Evolutionary conservation across 2,113 vertebrate genomes (phyloP).

Genomic region (Terrapene triunguis): DNA sequence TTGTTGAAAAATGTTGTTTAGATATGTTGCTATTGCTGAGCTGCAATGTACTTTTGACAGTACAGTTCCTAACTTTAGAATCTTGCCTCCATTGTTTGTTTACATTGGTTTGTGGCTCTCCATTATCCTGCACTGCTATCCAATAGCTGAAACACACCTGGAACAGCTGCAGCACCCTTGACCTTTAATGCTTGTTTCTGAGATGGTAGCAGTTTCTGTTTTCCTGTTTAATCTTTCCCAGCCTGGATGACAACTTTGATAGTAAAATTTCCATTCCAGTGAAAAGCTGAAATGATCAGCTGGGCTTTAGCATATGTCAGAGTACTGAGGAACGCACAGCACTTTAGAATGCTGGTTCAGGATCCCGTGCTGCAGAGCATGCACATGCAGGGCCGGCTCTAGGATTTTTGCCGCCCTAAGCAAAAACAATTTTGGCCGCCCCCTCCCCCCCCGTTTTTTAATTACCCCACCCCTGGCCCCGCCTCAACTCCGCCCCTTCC

Average conservation of each 20-base stretch:
- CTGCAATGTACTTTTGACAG: not conserved
- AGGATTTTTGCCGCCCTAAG: no score
- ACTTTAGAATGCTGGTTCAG: not conserved
- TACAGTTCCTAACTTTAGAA: not conserved
- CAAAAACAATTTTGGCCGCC: no score
- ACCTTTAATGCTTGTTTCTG: not conserved
- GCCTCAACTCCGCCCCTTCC: no score
- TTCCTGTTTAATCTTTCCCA: not conserved
- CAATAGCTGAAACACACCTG: not conserved
- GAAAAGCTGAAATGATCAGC: not conserved
- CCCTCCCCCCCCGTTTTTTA: no score
- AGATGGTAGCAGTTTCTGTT: not conserved
- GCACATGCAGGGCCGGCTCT: no score
- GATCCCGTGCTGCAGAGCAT: not conserved
- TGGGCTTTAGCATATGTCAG: not conserved
- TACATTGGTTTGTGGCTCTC: not conserved
- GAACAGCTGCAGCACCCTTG: not conserved
- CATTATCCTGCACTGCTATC: not conserved
- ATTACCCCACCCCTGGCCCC: no score
- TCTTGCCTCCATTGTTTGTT: not conserved
- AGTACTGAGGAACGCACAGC: not conserved
- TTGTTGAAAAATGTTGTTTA: not conserved
- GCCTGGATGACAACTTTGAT: not conserved
- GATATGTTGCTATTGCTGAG: not conserved
- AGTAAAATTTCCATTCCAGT: not conserved